Evolutionary conservation across 1,140 invertebrate genomes (phyloP).

Genomic region (Brachionus sp.): DNA sequence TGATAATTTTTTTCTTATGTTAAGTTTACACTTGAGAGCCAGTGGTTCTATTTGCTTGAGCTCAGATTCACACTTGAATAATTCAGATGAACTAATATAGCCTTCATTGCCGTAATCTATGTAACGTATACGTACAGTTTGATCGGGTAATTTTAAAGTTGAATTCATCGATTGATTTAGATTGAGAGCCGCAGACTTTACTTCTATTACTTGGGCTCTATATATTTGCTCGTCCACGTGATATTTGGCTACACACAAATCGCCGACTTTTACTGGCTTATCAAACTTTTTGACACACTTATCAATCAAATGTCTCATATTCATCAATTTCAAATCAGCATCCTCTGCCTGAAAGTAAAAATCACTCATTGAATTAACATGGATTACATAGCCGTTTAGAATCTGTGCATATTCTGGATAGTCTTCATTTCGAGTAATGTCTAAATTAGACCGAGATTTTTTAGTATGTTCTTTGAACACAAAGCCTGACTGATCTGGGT

Average conservation of each 20-base stretch:
- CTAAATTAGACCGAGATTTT: not conserved
- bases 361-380: conserved; percentile 37
- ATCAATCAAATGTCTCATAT: conserved; percentile 31
- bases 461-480: not conserved
- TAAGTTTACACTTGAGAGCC: not conserved
- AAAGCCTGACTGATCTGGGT: conserved; percentile 5
- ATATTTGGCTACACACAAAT: not conserved
- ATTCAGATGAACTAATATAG: not conserved
- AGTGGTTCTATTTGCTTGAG: not conserved
- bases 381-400: not conserved
- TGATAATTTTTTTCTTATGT: not conserved
- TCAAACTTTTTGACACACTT: not conserved
- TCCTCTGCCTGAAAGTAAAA: conserved; percentile 32
- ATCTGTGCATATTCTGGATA: not conserved
- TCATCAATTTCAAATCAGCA: conserved; percentile 28
- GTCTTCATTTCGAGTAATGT: not conserved
- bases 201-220: not conserved
- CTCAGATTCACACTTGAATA: not conserved
- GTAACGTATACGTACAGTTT: not conserved
- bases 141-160: not conserved
- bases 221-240: conserved; percentile 21
- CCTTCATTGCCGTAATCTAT: conserved; percentile 33
- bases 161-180: conserved; percentile 21
- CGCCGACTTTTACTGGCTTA: not conserved
- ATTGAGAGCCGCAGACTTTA: not conserved